Evolutionary conservation across 2,113 vertebrate genomes (phyloP), one percentile per base, ranked within the genome.

Genomic region (Sardina pilchardus): DNA sequence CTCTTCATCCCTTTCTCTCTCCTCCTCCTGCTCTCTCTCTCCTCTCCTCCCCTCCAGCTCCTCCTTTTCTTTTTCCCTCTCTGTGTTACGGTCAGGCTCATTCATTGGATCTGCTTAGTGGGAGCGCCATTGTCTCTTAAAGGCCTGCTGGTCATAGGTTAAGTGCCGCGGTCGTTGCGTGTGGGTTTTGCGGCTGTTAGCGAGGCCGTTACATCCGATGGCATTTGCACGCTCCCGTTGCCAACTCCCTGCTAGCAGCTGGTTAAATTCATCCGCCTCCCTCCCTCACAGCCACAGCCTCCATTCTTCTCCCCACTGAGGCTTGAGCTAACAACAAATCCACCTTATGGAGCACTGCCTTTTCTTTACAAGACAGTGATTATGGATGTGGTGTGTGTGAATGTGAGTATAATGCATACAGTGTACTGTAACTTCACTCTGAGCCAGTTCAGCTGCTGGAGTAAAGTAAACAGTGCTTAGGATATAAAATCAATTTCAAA

Each of bases 101-200:
- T 81, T 26, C 80, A 80, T 85, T 50, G 81, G 48, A 71, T 26
- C 63, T 71, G 63, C 63, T 71, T 71, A 71, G 63, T 30, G 42
- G 71, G 17, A 48, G 17, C 16, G 67, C 63, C 59, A n/a, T 84
- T 71, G 44, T 84, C 83, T 84, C 63, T 78, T 45, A 84, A 56
- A 84, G 83, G 59, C 75, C 47, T 75, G 75, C 63, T 75, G 75
- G 83, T 84, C 84, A 85, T 47, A 59, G 84, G 75, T 50, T 81
- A 80, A 81, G 45, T 71, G 26, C n/a, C 30, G n/a, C 30, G 26
- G 63, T 71, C 8, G 63, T 71, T 34, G 63, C 26, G 63, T 71
- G 63, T 71, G 63, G 63, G 63, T 34, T 71, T 71, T 71, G 63
- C 14, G 63, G 63, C 63, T 71, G 63, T 71, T 71, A 71, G 63